These are phyloP conservation scores for Ursus arctos DNA, from an alignment of 2,113 vertebrate genomes.

Conservation along the genomic window DNA sequence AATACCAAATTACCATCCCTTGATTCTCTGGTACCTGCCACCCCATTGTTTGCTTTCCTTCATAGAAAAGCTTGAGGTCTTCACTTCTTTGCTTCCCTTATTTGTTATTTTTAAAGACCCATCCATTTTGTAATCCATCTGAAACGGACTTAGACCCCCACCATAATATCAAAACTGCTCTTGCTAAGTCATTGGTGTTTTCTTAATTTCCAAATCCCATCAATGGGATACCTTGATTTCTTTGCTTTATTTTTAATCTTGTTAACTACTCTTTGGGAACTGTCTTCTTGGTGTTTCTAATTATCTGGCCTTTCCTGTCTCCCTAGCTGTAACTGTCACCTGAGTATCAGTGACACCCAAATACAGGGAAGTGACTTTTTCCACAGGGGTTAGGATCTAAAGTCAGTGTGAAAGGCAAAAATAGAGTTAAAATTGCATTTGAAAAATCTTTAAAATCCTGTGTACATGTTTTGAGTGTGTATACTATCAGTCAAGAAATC, in stretches of 20 bases:
- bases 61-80: neutral
- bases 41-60: neutral
- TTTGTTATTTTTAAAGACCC: neutral
- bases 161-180: neutral
- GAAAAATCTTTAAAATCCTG: constrained; percentile 64
- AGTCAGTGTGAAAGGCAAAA: constrained; percentile 61
- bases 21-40: neutral
- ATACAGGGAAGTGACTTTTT: neutral
- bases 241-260: constrained; percentile 54
- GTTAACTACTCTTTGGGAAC: neutral
- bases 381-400: constrained; percentile 34
- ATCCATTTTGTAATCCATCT: neutral
- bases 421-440: constrained; percentile 71
- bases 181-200: neutral
- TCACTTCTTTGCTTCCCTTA: neutral
- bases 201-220: constrained; percentile 22
- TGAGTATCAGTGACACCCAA: neutral
- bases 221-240: neutral
- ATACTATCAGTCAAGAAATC: constrained; percentile 70
- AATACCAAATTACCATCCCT: neutral
- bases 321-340: neutral
- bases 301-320: neutral
- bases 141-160: neutral
- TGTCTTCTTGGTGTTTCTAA: neutral
- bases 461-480: constrained; percentile 68